Evolutionary conservation across 2,888 invertebrate genomes (phyloP).

Genomic region (Holacanthella duospinosa): DNA sequence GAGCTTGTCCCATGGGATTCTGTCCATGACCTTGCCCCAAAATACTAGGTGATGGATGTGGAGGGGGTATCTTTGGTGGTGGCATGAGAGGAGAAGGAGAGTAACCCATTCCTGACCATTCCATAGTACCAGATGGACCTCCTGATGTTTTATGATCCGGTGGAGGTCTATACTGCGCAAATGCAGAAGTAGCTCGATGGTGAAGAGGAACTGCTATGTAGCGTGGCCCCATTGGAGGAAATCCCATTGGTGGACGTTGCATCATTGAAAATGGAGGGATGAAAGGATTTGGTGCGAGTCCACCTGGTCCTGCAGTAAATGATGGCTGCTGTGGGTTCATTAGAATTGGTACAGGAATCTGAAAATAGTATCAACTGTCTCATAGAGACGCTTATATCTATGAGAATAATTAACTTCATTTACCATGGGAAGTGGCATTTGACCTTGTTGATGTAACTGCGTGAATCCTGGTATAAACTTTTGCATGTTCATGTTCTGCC

Average conservation of each 20-base stretch:
- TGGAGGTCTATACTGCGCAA: constrained; percentile 1
- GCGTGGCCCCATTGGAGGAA: background rate
- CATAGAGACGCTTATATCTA: too few relatives aligned
- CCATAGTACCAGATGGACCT: background rate
- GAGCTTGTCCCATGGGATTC: background rate
- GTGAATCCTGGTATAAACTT: background rate
- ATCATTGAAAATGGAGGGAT: background rate
- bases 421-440: constrained; percentile 1
- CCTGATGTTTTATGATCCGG: background rate
- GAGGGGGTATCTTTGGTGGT: background rate
- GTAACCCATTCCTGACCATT: background rate
- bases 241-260: background rate
- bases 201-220: constrained; percentile 4
- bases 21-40: background rate
- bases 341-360: background rate
- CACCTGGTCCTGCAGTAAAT: background rate
- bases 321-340: background rate
- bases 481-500: background rate
- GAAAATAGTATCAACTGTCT: too few relatives aligned
- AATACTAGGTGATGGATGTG: background rate
- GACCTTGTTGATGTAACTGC: background rate
- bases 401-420: too few relatives aligned
- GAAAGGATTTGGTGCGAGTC: background rate
- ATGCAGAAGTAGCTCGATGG: background rate
- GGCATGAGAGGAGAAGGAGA: background rate